phyloP scores from a whole-genome alignment of 1,140 invertebrate genomes.

The Calephelis virginiensis region DNA sequence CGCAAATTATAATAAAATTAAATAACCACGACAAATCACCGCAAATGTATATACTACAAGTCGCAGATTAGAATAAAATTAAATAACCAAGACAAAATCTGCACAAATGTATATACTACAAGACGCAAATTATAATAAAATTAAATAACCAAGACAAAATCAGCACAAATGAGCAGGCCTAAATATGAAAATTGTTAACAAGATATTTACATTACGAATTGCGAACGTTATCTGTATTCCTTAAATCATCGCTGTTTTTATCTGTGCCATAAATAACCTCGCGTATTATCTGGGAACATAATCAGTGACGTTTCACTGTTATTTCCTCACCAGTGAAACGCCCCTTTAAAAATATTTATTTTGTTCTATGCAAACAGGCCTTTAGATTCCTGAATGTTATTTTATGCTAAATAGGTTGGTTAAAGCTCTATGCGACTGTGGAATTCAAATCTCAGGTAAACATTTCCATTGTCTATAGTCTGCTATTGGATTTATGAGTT shows the following conservation, averaged over 20 bases:
- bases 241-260: constrained; percentile 55
- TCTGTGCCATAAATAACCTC: constrained; percentile 46
- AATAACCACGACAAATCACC: too few species aligned
- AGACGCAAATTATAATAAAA: too few species aligned
- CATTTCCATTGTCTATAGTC: constrained; percentile 6
- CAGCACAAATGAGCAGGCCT: neutral
- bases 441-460: constrained; percentile 14
- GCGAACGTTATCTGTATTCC: constrained; percentile 43
- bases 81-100: too few species aligned
- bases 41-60: too few species aligned
- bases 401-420: constrained; percentile 15
- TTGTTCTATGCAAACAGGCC: constrained; percentile 15
- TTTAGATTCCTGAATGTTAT: constrained; percentile 14
- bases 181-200: constrained; percentile 21
- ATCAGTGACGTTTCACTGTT: constrained; percentile 48
- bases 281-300: constrained; percentile 51
- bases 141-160: too few species aligned
- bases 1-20: too few species aligned
- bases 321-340: constrained; percentile 39
- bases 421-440: constrained; percentile 3
- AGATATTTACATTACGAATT: constrained; percentile 24
- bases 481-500: constrained; percentile 12
- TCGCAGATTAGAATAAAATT: too few species aligned
- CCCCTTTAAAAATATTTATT: constrained; percentile 25
- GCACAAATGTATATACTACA: too few species aligned